These are phyloP conservation scores for Notoglanidium macrostoma DNA, from an alignment of 2,797 vertebrate genomes.

Conservation along the genomic window DNA sequence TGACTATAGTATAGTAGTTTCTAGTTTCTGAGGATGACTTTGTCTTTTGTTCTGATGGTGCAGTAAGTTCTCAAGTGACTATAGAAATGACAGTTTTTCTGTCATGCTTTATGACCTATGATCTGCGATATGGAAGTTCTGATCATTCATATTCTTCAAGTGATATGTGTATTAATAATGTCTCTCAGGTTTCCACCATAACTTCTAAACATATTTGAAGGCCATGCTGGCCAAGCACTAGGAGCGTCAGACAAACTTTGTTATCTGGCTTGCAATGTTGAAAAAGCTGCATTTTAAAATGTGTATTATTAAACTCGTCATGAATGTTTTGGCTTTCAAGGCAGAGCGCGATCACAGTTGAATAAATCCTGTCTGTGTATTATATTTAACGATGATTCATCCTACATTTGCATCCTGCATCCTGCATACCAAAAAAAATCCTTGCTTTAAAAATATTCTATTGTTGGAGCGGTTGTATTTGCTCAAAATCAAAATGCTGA, in stretches of 20 bases:
- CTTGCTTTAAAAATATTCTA: not conserved
- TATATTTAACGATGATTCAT: not conserved
- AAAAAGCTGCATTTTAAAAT: not conserved
- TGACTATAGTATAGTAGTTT: not conserved
- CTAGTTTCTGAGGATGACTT: slow-evolving; percentile 36
- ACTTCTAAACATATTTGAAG: not conserved
- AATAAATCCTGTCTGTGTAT: not conserved
- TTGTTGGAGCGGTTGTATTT: not conserved
- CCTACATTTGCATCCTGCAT: not conserved
- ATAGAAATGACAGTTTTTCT: not conserved
- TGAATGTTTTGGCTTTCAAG: not conserved
- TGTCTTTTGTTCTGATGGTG: not conserved
- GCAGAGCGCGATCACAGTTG: not conserved
- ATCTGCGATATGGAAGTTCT: not conserved
- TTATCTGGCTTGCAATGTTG: not conserved
- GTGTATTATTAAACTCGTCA: not conserved
- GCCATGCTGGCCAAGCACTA: not conserved
- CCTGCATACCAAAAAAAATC: not conserved
- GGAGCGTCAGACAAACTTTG: not conserved
- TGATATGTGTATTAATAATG: not conserved
- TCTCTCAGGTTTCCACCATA: not conserved
- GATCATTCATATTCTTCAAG: not conserved
- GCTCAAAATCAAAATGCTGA: not conserved
- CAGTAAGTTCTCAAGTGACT: not conserved
- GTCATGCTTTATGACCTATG: not conserved